Evolutionary conservation across 2,797 vertebrate genomes (phyloP).

Genomic region (Crocodylus rhombifer): DNA sequence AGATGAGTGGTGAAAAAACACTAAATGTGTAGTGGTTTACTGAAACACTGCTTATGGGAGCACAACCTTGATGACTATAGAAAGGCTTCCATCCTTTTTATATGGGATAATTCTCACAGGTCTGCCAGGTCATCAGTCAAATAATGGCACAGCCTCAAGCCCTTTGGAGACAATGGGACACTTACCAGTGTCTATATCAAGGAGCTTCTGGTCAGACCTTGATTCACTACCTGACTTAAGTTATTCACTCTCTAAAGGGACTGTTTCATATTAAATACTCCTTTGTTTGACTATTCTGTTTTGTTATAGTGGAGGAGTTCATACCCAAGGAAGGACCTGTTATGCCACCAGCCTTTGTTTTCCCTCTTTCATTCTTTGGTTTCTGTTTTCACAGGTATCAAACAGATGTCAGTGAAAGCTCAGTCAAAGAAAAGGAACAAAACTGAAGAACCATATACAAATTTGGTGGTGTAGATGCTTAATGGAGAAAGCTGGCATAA

Average conservation of each 20-base stretch:
- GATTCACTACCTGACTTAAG: conserved; percentile 8
- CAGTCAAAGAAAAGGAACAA: conserved; percentile 21
- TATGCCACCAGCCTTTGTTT: background rate
- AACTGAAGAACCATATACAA: background rate
- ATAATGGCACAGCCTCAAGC: background rate
- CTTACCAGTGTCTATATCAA: background rate
- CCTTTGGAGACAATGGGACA: background rate
- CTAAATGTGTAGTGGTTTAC: fast-evolving
- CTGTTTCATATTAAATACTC: conserved; percentile 17
- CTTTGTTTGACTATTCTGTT: conserved; percentile 48
- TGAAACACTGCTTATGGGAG: background rate
- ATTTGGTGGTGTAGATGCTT: background rate
- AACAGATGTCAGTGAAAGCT: conserved; percentile 2
- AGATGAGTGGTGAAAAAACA: background rate
- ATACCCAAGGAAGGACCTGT: background rate
- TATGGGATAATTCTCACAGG: background rate
- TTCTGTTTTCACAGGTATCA: conserved; percentile 40
- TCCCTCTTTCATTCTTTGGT: background rate
- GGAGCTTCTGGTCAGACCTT: background rate
- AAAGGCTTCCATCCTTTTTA: background rate
- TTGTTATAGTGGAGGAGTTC: conserved; percentile 2
- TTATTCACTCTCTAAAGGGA: background rate
- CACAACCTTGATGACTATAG: background rate
- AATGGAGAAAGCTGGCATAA: background rate
- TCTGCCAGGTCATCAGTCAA: background rate